phyloP scores from a whole-genome alignment of 2,113 vertebrate species.

The Calyptommatus sinebrachiatus region DNA sequence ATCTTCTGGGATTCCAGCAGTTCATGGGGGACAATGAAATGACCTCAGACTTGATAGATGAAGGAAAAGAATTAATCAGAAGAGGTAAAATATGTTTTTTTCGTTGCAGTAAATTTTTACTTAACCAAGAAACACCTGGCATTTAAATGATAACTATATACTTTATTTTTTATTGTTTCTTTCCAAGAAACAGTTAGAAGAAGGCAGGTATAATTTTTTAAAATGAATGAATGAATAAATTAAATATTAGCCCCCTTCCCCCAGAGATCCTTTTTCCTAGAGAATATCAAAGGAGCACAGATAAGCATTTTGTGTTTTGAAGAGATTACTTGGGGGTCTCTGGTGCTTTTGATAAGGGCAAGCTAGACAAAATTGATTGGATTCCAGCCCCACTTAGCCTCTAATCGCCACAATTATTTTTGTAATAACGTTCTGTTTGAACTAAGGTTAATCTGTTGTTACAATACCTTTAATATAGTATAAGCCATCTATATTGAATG shows the following conservation, averaged over 20 bases:
- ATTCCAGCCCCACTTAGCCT: too few species aligned
- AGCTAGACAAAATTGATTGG: not conserved
- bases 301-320: not conserved
- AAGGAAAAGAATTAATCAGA: conserved; percentile 88
- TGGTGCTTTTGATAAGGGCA: not conserved
- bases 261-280: not conserved
- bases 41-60: conserved; percentile 91
- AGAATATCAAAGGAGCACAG: not conserved
- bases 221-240: too few species aligned
- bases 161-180: not conserved
- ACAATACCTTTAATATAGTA: not conserved
- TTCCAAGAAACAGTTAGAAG: too few species aligned
- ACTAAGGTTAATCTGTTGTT: not conserved
- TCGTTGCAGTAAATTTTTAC: not conserved
- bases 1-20: conserved; percentile 90
- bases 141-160: not conserved
- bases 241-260: not conserved
- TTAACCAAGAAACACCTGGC: not conserved
- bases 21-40: conserved; percentile 89
- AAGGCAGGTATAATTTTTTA: too few species aligned
- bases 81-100: conserved; percentile 76
- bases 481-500: not conserved
- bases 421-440: not conserved
- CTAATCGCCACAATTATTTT: too few species aligned
- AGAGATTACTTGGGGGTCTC: not conserved